phyloP scores from a whole-genome alignment of 2,113 vertebrate species.

The Oryzias woworae region DNA sequence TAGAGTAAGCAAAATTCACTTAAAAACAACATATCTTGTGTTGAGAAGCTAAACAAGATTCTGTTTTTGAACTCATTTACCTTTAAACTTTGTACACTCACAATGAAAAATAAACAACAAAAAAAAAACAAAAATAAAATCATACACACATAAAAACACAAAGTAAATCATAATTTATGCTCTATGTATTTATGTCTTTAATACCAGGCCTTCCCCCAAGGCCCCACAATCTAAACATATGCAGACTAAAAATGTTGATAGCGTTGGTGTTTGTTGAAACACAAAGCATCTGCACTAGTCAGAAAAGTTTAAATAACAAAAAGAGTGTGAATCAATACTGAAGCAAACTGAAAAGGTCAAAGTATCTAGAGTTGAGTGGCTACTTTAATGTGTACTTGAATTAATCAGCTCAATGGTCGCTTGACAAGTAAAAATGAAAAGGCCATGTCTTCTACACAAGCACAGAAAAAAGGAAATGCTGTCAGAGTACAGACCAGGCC shows the following conservation, averaged over 20 bases:
- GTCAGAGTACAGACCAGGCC: constrained; percentile 22
- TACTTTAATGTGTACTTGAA: constrained; percentile 42
- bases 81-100: too few species aligned
- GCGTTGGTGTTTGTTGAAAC: not conserved
- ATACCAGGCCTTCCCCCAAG: too few species aligned
- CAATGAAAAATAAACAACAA: too few species aligned
- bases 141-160: too few species aligned
- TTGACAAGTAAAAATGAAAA: constrained; percentile 16
- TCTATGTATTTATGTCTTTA: too few species aligned
- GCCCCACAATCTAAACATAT: too few species aligned
- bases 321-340: constrained; percentile 27
- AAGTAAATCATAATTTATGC: too few species aligned
- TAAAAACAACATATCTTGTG: too few species aligned
- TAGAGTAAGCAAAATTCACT: too few species aligned
- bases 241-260: not conserved
- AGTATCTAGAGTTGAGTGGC: constrained; percentile 51
- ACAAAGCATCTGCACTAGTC: not conserved
- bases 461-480: not conserved
- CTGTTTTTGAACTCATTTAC: too few species aligned
- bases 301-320: constrained; percentile 1
- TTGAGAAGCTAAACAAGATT: too few species aligned
- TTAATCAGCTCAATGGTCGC: constrained; percentile 51
- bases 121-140: too few species aligned
- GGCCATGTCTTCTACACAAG: constrained; percentile 24
- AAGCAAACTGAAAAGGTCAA: constrained; percentile 61